Evolutionary conservation across 2,113 vertebrate species (phyloP).

Genomic region (Pteronura brasiliensis): DNA sequence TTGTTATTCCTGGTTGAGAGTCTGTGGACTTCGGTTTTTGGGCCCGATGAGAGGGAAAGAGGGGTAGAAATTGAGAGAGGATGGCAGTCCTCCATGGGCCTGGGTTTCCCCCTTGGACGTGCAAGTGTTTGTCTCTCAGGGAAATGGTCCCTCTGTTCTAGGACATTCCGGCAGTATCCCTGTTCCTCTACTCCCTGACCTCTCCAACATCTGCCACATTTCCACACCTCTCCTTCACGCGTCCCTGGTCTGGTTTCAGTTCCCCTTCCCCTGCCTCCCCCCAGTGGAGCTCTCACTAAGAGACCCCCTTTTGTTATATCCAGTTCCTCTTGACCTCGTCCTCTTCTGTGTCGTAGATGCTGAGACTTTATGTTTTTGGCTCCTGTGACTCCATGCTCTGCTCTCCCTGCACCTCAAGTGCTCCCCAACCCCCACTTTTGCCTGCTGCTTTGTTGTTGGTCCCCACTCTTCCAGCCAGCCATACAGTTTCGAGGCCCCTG

Average conservation of each 20-base stretch:
- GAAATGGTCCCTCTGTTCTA: neutral
- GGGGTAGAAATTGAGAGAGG: neutral
- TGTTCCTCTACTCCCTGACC: neutral
- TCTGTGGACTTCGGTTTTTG: neutral
- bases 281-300: neutral
- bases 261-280: accelerated
- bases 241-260: neutral
- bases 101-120: neutral
- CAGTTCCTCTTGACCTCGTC: neutral
- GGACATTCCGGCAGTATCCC: neutral
- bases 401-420: neutral
- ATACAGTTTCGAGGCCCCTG: neutral
- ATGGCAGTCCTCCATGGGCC: too few species aligned
- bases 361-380: neutral
- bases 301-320: neutral
- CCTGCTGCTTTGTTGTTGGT: neutral
- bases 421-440: neutral
- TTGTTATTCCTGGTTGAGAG: neutral
- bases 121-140: neutral
- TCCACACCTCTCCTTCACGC: neutral
- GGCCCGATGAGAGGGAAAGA: too few species aligned
- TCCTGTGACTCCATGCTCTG: neutral
- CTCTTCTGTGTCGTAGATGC: neutral
- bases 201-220: neutral
- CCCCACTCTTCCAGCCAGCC: neutral